Conservation (phyloP, 2,888 invertebrate species). For the Aphodius sticticus region DNA sequence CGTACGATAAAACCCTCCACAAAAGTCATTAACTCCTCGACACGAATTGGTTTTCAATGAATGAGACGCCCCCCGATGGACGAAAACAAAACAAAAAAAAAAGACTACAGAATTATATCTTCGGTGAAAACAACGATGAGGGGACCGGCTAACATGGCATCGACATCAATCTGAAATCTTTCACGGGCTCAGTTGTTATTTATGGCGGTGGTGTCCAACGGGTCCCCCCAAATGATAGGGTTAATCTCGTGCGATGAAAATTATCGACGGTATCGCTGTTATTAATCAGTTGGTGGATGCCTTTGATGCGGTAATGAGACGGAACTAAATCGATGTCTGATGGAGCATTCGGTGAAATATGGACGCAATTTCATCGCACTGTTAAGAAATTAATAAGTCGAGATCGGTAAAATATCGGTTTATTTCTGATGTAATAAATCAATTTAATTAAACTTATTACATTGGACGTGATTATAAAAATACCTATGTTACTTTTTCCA, state of each 20-base stretch:
- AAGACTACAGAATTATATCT: not conserved
- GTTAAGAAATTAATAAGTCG: not conserved
- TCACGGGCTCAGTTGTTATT: not conserved
- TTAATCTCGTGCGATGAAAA: not conserved
- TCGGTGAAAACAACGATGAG: not conserved
- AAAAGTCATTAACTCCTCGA: not conserved
- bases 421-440: too few relatives aligned
- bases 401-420: not conserved
- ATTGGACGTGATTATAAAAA: too few relatives aligned
- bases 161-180: slow-evolving; percentile 4
- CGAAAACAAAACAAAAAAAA: not conserved
- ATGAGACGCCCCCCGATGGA: not conserved
- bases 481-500: too few relatives aligned
- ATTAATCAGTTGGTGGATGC: not conserved
- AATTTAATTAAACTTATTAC: too few relatives aligned
- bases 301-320: not conserved
- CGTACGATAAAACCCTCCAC: not conserved
- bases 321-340: not conserved
- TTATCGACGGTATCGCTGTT: not conserved
- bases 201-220: not conserved
- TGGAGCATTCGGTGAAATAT: not conserved
- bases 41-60: not conserved
- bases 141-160: not conserved
- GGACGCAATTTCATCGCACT: not conserved
- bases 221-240: not conserved